A percentile compares a stretch with the other conserved stretches of the same genome.
These are phyloP conservation scores for Pegoplata infirma DNA, from an alignment of 2,888 invertebrate species.

Conservation along the genomic window DNA sequence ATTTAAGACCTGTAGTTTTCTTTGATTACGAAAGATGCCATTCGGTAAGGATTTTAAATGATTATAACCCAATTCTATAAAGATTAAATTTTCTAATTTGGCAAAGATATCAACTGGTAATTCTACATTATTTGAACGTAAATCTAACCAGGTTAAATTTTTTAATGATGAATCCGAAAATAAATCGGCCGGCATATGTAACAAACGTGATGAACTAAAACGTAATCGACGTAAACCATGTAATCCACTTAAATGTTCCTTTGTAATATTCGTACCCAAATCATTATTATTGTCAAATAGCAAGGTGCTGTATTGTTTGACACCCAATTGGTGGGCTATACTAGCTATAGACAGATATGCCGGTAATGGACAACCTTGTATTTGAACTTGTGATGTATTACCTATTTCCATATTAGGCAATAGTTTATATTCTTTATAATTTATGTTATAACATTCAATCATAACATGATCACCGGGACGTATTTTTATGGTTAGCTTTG, in stretches of 20 bases:
- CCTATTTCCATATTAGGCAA: conserved; percentile 74
- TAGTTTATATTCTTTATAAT: conserved; percentile 71
- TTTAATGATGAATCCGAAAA: conserved; percentile 79
- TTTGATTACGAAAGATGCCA: conserved; percentile 82
- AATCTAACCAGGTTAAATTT: conserved; percentile 82
- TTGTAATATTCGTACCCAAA: conserved; percentile 79
- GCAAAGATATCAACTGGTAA: conserved; percentile 81
- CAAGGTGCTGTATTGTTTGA: conserved; percentile 76
- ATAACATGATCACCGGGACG: conserved; percentile 71
- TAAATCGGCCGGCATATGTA: conserved; percentile 81
- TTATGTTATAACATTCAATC: conserved; percentile 74
- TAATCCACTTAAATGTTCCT: conserved; percentile 81
- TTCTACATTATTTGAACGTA: conserved; percentile 82
- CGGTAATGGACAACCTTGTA: conserved; percentile 76
- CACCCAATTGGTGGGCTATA: conserved; percentile 75
- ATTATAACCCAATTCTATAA: conserved; percentile 84
- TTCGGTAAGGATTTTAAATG: conserved; percentile 81
- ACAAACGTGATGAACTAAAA: conserved; percentile 82
- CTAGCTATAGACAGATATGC: conserved; percentile 77
- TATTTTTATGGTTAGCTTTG: conserved; percentile 74
- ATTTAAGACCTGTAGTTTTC: conserved; percentile 81
- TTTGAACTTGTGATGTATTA: conserved; percentile 71
- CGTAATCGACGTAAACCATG: conserved; percentile 80
- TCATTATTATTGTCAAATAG: conserved; percentile 80
- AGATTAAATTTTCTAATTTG: conserved; percentile 80